phyloP scores from a whole-genome alignment of 2,113 vertebrate species.

The Daboia siamensis region DNA sequence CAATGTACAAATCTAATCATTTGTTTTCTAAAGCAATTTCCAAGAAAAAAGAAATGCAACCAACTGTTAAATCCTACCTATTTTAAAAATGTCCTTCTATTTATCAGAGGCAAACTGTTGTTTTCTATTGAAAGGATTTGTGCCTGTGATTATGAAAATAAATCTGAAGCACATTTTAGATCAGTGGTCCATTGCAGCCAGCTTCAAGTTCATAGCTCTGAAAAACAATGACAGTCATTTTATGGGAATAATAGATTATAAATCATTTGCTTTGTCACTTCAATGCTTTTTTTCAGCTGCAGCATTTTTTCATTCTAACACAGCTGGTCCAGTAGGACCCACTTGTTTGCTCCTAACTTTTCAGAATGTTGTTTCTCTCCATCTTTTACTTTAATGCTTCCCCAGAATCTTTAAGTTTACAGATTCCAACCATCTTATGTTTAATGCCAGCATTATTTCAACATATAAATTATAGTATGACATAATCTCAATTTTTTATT shows the following conservation, averaged over 20 bases:
- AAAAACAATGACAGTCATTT: slow-evolving; percentile 64
- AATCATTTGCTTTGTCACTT: slow-evolving; percentile 60
- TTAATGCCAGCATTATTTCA: slow-evolving; percentile 10
- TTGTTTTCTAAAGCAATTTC: slow-evolving; percentile 48
- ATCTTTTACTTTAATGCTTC: slow-evolving; percentile 39
- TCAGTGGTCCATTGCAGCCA: slow-evolving; percentile 48
- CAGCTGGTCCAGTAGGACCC: slow-evolving; percentile 43
- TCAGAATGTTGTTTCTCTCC: slow-evolving; percentile 13
- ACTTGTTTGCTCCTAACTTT: slow-evolving; percentile 20
- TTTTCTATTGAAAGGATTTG: slow-evolving; percentile 59
- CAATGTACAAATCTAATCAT: slow-evolving; percentile 28
- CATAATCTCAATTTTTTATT: not conserved
- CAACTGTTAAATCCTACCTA: slow-evolving; percentile 50
- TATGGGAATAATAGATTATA: slow-evolving; percentile 55
- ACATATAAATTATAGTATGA: slow-evolving; percentile 1
- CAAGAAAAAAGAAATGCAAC: slow-evolving; percentile 54
- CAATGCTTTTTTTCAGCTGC: slow-evolving; percentile 42
- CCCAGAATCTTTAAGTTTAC: slow-evolving; percentile 26
- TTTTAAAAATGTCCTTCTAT: slow-evolving; percentile 58
- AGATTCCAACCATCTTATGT: slow-evolving; percentile 2
- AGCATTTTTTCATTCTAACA: slow-evolving; percentile 41
- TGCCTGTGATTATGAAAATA: slow-evolving; percentile 66
- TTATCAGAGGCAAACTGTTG: slow-evolving; percentile 51
- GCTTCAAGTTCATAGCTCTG: slow-evolving; percentile 42
- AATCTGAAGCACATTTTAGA: slow-evolving; percentile 63